phyloP scores from a whole-genome alignment of 2,113 vertebrate species.

The Ceyx cyanopectus region DNA sequence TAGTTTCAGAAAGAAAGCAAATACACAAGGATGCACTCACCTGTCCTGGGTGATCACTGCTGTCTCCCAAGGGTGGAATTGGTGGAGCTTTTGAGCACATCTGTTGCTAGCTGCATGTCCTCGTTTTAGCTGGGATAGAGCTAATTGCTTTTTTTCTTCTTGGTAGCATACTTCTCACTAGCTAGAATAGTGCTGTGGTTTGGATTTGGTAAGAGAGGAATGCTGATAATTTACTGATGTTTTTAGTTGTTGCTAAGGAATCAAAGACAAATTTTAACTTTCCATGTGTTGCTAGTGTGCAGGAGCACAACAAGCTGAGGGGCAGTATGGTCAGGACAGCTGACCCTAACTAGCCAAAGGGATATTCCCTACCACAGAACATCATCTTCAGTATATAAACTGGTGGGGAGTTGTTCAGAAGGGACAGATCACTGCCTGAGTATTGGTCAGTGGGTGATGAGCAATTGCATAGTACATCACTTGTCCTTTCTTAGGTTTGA shows the following conservation, averaged over 20 bases:
- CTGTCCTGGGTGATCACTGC: neutral
- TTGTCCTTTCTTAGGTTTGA: neutral
- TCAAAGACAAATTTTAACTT: neutral
- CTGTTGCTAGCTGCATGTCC: neutral
- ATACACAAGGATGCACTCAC: slow-evolving; percentile 7
- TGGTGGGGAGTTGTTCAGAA: neutral
- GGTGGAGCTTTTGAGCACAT: neutral
- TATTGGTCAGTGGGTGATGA: neutral
- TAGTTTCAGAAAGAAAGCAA: slow-evolving; percentile 55
- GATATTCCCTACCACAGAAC: neutral
- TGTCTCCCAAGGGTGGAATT: neutral
- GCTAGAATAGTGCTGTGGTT: neutral
- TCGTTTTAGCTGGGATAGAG: neutral
- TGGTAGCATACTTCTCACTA: neutral
- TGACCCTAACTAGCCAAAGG: neutral
- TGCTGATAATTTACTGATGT: neutral
- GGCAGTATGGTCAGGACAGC: neutral
- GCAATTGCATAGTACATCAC: neutral
- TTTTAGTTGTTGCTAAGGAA: neutral
- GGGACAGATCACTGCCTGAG: neutral
- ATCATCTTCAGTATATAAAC: neutral
- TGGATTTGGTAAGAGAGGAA: neutral
- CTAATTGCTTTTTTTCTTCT: neutral
- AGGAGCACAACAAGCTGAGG: neutral
- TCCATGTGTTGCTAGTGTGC: neutral